These are phyloP conservation scores for Callithrix jacchus DNA, from an alignment of 2,113 vertebrate genomes.

Conservation along the genomic window DNA sequence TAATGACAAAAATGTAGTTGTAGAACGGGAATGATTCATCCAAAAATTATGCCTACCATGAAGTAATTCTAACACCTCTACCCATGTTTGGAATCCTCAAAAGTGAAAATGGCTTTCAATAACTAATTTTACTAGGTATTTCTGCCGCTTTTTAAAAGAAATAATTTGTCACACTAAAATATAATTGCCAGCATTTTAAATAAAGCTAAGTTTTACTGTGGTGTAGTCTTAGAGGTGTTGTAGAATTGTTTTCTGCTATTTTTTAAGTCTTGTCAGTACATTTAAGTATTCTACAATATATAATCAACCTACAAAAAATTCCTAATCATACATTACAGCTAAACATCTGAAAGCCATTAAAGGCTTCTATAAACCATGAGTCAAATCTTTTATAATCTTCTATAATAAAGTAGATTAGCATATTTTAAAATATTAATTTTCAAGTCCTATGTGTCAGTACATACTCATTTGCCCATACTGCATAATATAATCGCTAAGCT, in stretches of 20 bases:
- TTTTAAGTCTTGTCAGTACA: not conserved
- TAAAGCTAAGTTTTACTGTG: not conserved
- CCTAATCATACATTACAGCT: not conserved
- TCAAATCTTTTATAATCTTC: conserved; percentile 26
- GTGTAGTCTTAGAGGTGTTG: not conserved
- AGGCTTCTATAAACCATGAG: not conserved
- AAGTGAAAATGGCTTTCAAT: conserved; percentile 23
- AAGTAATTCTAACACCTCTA: conserved; percentile 16
- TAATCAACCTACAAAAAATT: conserved; percentile 26
- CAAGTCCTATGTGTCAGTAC: not conserved
- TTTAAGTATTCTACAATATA: not conserved
- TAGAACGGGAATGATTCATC: not conserved
- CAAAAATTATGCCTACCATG: not conserved
- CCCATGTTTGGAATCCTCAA: not conserved
- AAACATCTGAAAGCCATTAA: conserved; percentile 38
- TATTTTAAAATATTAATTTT: conserved; percentile 21
- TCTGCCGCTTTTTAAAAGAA: conserved; percentile 11
- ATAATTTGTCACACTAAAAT: conserved; percentile 12
- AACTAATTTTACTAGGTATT: conserved; percentile 21
- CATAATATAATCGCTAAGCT: not conserved
- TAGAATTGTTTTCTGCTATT: not conserved
- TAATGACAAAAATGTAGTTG: not conserved
- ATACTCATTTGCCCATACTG: not conserved
- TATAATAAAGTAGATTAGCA: not conserved
- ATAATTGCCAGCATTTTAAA: not conserved